Conservation (phyloP, 2,888 invertebrate genomes). For the Amphipoea lucens region DNA sequence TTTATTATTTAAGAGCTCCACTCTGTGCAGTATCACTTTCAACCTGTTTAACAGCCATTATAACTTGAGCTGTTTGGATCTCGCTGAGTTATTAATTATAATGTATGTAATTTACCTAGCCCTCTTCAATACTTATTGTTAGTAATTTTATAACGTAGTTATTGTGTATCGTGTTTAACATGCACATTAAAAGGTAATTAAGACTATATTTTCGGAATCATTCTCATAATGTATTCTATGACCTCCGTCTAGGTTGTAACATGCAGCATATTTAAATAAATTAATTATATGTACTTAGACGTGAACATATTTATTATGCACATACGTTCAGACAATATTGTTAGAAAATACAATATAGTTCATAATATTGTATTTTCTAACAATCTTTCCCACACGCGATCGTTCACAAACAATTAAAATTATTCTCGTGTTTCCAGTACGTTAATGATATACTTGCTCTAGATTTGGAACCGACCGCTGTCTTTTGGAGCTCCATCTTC, state of each 20-base stretch:
- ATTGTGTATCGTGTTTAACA: constrained; percentile 34
- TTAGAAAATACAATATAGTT: constrained; percentile 50
- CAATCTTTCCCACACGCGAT: constrained; percentile 24
- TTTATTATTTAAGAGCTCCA: constrained; percentile 39
- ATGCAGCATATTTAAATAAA: constrained; percentile 36
- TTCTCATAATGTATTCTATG: constrained; percentile 49
- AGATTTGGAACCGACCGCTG: constrained; percentile 12
- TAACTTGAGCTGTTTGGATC: constrained; percentile 34
- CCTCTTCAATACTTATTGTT: constrained; percentile 33
- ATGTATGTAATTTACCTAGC: constrained; percentile 29
- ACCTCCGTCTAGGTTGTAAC: constrained; percentile 34
- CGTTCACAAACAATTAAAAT: constrained; percentile 43
- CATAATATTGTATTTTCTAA: neutral
- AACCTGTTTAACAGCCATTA: constrained; percentile 29
- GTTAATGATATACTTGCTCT: constrained; percentile 20
- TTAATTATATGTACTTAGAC: constrained; percentile 39
- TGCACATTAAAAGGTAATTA: constrained; percentile 47
- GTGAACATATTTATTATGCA: constrained; percentile 31
- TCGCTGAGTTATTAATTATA: constrained; percentile 26
- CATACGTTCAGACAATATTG: constrained; percentile 24
- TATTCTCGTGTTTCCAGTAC: constrained; percentile 30
- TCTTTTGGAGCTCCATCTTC: constrained; percentile 6
- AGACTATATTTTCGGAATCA: constrained; percentile 47
- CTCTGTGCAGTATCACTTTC: constrained; percentile 11
- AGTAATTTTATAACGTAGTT: constrained; percentile 41